These are phyloP conservation scores for Misgurnus anguillicaudatus DNA, from an alignment of 2,113 vertebrate genomes.

Conservation along the genomic window DNA sequence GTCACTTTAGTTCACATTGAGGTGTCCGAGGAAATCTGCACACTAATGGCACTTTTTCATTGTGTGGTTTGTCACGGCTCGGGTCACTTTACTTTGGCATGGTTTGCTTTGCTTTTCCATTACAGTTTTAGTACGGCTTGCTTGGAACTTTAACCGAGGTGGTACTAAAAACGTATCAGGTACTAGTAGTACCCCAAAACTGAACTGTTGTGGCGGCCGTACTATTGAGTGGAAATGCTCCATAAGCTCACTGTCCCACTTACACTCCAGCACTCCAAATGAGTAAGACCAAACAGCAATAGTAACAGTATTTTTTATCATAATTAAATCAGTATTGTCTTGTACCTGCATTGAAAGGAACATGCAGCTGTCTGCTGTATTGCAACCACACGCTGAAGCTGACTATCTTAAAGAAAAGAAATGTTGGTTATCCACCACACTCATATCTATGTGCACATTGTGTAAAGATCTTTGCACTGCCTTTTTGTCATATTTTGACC, in stretches of 20 bases:
- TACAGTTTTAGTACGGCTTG: no score
- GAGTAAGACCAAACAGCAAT: conserved; percentile 9
- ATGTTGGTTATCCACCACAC: background rate
- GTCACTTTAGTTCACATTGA: conserved; percentile 22
- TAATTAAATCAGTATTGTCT: background rate
- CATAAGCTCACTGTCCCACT: background rate
- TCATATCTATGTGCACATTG: background rate
- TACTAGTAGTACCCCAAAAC: no score
- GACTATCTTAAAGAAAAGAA: conserved; percentile 2
- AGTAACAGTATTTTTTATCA: background rate
- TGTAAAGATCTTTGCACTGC: background rate
- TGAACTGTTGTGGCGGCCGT: no score
- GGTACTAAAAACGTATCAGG: no score
- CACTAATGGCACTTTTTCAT: background rate
- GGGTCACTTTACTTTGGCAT: no score
- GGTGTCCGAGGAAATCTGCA: conserved; percentile 9
- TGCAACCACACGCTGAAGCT: background rate
- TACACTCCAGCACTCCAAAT: background rate
- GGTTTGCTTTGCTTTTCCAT: no score
- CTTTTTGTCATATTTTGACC: conserved; percentile 53
- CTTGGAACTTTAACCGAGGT: no score
- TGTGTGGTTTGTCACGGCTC: no score
- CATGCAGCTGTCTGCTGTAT: background rate
- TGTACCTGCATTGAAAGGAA: conserved; percentile 1
- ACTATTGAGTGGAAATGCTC: no score